phyloP scores from a whole-genome alignment of 2,888 invertebrate genomes.

The Protula sp. region DNA sequence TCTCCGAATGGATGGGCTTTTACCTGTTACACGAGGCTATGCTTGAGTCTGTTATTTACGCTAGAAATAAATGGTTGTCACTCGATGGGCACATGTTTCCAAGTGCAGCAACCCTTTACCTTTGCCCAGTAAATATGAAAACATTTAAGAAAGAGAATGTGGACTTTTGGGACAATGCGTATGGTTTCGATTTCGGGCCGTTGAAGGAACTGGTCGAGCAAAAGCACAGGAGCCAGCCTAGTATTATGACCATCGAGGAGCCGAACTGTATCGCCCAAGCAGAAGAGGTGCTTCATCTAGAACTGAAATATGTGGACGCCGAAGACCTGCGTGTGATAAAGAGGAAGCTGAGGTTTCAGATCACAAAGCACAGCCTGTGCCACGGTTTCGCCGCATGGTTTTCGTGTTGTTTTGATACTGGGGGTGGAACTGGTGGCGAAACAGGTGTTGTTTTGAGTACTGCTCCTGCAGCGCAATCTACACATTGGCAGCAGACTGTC shows the following conservation, averaged over 20 bases:
- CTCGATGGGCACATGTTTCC: constrained; percentile 44
- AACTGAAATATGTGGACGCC: constrained; percentile 35
- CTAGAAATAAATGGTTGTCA: constrained; percentile 44
- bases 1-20: constrained; percentile 55
- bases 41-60: constrained; percentile 46
- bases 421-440: no score
- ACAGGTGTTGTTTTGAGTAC: constrained; percentile 66
- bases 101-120: constrained; percentile 36
- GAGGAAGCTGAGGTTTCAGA: constrained; percentile 29
- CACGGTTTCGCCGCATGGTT: constrained; percentile 52
- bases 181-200: constrained; percentile 48
- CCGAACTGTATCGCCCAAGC: constrained; percentile 34
- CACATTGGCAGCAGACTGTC: constrained; percentile 94
- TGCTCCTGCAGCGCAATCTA: constrained; percentile 67
- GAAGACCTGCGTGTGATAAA: constrained; percentile 25
- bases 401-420: constrained; percentile 39
- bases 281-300: constrained; percentile 31
- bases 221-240: constrained; percentile 22
- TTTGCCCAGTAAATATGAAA: constrained; percentile 44
- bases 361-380: constrained; percentile 30
- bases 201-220: constrained; percentile 27
- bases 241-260: constrained; percentile 29
- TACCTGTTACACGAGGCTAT: constrained; percentile 52
- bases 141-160: constrained; percentile 35
- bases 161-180: constrained; percentile 45